phyloP scores from a whole-genome alignment of 2,888 invertebrate genomes.

The Clistopyga incitator region DNA sequence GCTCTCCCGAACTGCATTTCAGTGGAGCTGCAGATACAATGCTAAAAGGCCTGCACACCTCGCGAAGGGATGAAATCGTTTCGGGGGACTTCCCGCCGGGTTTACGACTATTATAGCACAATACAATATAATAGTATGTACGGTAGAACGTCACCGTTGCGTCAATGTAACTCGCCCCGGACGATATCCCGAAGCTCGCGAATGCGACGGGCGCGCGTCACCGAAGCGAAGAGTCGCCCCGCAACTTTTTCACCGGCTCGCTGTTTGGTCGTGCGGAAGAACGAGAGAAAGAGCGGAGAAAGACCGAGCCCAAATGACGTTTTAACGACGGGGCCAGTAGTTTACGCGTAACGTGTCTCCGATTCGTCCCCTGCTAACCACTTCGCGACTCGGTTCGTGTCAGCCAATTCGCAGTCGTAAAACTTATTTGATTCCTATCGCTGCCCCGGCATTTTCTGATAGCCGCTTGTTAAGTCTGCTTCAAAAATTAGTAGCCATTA shows the following conservation, averaged over 20 bases:
- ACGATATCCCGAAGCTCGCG: background rate
- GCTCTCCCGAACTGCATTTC: no score
- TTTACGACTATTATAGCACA: slow-evolving; percentile 52
- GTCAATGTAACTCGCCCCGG: slow-evolving; percentile 9
- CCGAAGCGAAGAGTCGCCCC: slow-evolving; percentile 44
- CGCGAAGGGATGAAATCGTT: slow-evolving; percentile 39
- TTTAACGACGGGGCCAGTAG: slow-evolving; percentile 51
- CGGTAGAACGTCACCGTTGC: slow-evolving; percentile 25
- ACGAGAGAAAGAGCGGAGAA: slow-evolving; percentile 3
- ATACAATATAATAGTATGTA: slow-evolving; percentile 44
- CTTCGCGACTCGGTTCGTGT: no score
- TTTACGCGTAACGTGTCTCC: slow-evolving; percentile 33
- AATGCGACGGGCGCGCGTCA: background rate
- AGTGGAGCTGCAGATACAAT: background rate
- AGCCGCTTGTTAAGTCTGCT: no score
- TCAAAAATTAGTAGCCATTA: no score
- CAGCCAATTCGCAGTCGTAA: no score
- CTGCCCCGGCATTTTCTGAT: no score
- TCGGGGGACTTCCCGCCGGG: slow-evolving; percentile 22
- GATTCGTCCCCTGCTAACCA: slow-evolving; percentile 12
- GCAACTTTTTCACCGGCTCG: slow-evolving; percentile 45
- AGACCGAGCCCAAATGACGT: slow-evolving; percentile 52
- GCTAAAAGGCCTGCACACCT: background rate
- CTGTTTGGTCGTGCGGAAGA: no score
- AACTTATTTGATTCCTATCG: background rate